Evolutionary conservation across 2,797 vertebrate species (phyloP), one percentile per base, ranked within the genome.

Genomic region (Delichon dasypus): DNA sequence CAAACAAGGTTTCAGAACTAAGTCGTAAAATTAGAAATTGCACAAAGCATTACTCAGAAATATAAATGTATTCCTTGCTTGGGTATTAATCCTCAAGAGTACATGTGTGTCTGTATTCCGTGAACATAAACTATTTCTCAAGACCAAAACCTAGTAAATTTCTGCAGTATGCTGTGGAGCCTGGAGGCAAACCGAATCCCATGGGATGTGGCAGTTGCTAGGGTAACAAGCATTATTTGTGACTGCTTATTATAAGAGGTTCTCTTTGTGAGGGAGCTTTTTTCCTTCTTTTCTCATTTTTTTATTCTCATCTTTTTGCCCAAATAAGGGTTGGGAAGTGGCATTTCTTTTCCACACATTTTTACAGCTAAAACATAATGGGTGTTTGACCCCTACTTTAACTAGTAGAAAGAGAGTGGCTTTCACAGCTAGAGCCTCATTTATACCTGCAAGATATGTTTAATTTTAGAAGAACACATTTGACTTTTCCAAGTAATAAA

Each of bases 141-240:
- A 84, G 54, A 87, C 25, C 38, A 72, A 84, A 93, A 68, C 20
- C n/a, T 16, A 42, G 19, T 73, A 50, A 71, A 36, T 93, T 79
- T 55, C 74, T 86, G 13, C 75, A 64, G 51, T 84, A n/a, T 19
- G 26, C 85, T 60, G 64, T 44, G 26, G 42, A 91, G 60, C 88
- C 92, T 81, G 67, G 47, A 89, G 94, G 38, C 81, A 90, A 73
- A 89, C 55, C 47, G 72, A 77, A 81, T 91, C 75, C 78, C 95
- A 36, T 9, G 15, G 77, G 64, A 92, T 94, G 50, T 62, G 74
- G 81, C 85, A 12, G 96, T 97, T 97, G 88, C 96, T 90, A 95
- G 45, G 94, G 94, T 85, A 97, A 95, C 87, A 71, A 90, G 70
- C 29, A 76, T 86, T 97, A 68, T 93, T 91, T 95, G 86, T 90